These are phyloP conservation scores for Pelvicachromis taeniatus DNA, from an alignment of 2,113 vertebrate species.

Conservation along the genomic window DNA sequence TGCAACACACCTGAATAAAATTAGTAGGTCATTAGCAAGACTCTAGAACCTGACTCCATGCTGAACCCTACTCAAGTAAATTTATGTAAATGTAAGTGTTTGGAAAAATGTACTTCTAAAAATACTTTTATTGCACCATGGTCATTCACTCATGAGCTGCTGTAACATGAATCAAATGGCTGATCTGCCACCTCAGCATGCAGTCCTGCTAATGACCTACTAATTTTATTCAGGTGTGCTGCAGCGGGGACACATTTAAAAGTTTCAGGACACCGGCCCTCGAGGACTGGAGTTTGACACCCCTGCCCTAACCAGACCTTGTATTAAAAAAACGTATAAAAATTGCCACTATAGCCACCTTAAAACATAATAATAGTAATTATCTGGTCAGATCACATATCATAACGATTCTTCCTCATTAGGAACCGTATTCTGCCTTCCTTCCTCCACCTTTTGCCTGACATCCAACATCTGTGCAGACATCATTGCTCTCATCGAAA, in stretches of 20 bases:
- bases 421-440: neutral
- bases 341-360: neutral
- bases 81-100: too few relatives aligned
- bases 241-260: neutral
- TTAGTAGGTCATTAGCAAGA: too few relatives aligned
- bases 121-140: neutral
- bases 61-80: too few relatives aligned
- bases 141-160: neutral
- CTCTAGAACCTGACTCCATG: too few relatives aligned
- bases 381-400: neutral
- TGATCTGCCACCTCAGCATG: neutral
- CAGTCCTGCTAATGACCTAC: neutral
- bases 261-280: neutral
- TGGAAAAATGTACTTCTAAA: neutral
- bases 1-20: too few relatives aligned
- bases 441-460: too few relatives aligned
- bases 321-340: neutral
- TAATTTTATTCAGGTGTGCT: neutral
- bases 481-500: neutral
- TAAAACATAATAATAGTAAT: neutral
- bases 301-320: neutral
- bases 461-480: neutral
- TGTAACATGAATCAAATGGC: neutral
- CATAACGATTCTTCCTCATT: neutral
- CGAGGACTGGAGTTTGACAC: neutral